A percentile compares a stretch with the other conserved stretches of the same genome.
These are phyloP conservation scores for Eupithecia tripunctaria DNA, from an alignment of 2,888 invertebrate species.

Conservation along the genomic window DNA sequence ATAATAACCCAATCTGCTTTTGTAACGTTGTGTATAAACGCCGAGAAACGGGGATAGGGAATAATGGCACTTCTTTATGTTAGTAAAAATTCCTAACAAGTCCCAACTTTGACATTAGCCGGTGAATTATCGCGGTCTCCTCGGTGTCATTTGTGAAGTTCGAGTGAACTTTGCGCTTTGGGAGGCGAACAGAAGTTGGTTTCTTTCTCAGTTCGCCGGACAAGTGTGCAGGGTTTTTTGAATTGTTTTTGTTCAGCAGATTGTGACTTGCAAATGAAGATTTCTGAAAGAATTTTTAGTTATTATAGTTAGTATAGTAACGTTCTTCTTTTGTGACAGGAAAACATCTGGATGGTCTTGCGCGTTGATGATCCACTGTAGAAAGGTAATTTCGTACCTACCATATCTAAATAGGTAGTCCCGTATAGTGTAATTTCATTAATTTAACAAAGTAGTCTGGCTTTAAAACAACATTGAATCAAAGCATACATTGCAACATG, in stretches of 20 bases:
- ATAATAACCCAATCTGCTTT: neutral
- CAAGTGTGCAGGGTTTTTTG: conserved; percentile 50
- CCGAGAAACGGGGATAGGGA: conserved; percentile 58
- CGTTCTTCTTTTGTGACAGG: neutral
- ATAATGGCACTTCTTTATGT: conserved; percentile 70
- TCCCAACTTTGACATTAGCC: conserved; percentile 80
- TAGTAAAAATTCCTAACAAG: conserved; percentile 75
- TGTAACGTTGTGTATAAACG: neutral
- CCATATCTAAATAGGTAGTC: too few relatives aligned
- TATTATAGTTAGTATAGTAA: neutral
- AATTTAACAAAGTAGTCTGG: neutral
- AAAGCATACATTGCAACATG: conserved; percentile 43
- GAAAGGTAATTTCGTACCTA: neutral
- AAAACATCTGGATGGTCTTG: neutral
- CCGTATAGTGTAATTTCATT: neutral
- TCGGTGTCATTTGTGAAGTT: conserved; percentile 81
- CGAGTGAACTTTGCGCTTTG: conserved; percentile 63
- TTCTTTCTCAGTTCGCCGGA: conserved; percentile 64
- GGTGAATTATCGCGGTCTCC: conserved; percentile 81
- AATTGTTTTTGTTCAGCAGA: conserved; percentile 11
- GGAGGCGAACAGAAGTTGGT: conserved; percentile 48
- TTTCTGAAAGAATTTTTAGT: neutral
- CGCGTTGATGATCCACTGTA: neutral
- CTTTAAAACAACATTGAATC: conserved; percentile 23
- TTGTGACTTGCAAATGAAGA: conserved; percentile 9